Evolutionary conservation across 2,113 vertebrate species (phyloP).

Genomic region (Beaufortia kweichowensis): DNA sequence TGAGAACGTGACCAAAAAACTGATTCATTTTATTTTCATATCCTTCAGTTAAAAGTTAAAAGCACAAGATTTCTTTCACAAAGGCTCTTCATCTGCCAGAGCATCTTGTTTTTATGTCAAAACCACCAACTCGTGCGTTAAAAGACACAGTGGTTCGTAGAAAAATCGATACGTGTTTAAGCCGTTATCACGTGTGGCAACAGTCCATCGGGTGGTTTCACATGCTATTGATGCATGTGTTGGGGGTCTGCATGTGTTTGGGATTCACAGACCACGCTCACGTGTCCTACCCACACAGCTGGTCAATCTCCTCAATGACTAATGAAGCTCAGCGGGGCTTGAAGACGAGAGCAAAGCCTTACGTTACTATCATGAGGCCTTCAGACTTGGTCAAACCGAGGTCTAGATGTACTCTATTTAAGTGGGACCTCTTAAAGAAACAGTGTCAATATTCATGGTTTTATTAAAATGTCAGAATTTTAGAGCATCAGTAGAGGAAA

Average conservation of each 20-base stretch:
- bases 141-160: neutral
- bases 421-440: neutral
- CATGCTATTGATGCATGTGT: conserved; percentile 4
- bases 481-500: no score
- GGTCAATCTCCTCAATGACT: conserved; percentile 20
- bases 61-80: no score
- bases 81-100: no score
- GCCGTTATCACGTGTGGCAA: conserved; percentile 11
- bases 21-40: neutral
- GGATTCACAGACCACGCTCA: conserved; percentile 5
- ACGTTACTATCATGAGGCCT: neutral
- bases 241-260: neutral
- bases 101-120: neutral
- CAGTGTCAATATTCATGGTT: no score
- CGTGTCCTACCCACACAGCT: conserved; percentile 17
- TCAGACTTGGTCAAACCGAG: neutral
- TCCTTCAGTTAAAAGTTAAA: no score
- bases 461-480: no score
- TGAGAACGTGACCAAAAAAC: neutral
- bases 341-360: neutral
- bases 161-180: conserved; percentile 31
- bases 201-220: neutral
- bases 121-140: neutral
- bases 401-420: no score
- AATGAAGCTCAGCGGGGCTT: conserved; percentile 23